phyloP scores from a whole-genome alignment of 2,797 vertebrate genomes.

The Danio jaintianensis region DNA sequence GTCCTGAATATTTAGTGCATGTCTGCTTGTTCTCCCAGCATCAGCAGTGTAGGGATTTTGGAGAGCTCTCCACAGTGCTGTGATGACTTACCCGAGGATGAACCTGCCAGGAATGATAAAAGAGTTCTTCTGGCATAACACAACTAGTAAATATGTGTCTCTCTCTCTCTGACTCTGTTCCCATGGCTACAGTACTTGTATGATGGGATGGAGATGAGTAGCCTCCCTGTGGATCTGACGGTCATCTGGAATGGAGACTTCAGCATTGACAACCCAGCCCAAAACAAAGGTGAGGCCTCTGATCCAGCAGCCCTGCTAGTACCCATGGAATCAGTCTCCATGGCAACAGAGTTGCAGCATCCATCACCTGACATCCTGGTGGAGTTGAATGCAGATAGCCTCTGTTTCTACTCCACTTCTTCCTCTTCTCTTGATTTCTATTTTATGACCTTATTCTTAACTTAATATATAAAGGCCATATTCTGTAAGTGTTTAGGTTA shows the following conservation, averaged over 20 bases:
- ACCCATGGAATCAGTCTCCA: constrained; percentile 84
- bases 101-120: constrained; percentile 56
- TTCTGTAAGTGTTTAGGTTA: constrained; percentile 44
- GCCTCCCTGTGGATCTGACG: constrained; percentile 92
- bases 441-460: neutral
- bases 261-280: constrained; percentile 96
- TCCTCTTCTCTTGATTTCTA: constrained; percentile 17
- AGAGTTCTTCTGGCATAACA: constrained; percentile 48
- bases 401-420: constrained; percentile 64
- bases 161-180: constrained; percentile 57
- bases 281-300: constrained; percentile 90
- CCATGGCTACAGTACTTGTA: constrained; percentile 90
- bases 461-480: neutral
- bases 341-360: constrained; percentile 81
- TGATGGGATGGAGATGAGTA: constrained; percentile 97
- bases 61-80: constrained; percentile 32
- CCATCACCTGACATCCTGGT: constrained; percentile 60
- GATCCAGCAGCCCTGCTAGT: constrained; percentile 71
- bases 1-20: constrained; percentile 27
- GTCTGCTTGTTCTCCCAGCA: constrained; percentile 42
- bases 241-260: constrained; percentile 99
- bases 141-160: constrained; percentile 41
- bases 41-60: constrained; percentile 33
- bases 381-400: constrained; percentile 20
- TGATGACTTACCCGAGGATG: constrained; percentile 48